Evolutionary conservation across 2,113 vertebrate species (phyloP), one percentile per base, ranked within the genome.

Genomic region (Semicossyphus pulcher): DNA sequence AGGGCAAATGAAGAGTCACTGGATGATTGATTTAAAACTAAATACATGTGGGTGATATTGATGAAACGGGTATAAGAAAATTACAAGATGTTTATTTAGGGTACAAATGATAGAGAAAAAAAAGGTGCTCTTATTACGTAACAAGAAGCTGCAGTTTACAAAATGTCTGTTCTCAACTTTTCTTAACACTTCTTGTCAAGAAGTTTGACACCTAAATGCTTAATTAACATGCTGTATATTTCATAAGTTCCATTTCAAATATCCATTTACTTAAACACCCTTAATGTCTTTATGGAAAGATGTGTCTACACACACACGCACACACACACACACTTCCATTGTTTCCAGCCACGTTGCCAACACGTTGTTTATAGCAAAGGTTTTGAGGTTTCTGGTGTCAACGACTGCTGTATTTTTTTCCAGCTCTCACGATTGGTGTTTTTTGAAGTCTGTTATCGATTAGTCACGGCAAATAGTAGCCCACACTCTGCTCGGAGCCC

Each of bases 381-480:
- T 76, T 44, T 86, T 54, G 23, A 72, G 74, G 87, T 88, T 80
- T 92, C 90, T 52, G 72, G 87, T 93, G 89, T 94, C 89, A 67
- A 32, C 73, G 81, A 53, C 72, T 60, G 68, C 45, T 80, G 85
- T 77, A 59, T 78, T 82, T 88, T 83, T 77, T 81, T 81, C 79
- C 48, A 72, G 76, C 84, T 88, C 87, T 92, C 89, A 90, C 62
- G 72, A 88, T 83, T 87, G 80, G 63, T 64, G 70, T 86, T 91
- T 90, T 91, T 93, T 87, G 78, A 94, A 93, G 93, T 93, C 94
- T 95, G 94, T 82, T 91, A 92, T 93, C 89, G 88, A 94, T 95
- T 95, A 94, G 94, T 94, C 92, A 95, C 75, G 86, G 93, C 88
- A 89, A 93, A 93, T 92, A 92, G 90, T 89, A 91, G 88, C 88